Conservation (phyloP, 2,797 vertebrate genomes). For the Eupleurogrammus muticus region DNA sequence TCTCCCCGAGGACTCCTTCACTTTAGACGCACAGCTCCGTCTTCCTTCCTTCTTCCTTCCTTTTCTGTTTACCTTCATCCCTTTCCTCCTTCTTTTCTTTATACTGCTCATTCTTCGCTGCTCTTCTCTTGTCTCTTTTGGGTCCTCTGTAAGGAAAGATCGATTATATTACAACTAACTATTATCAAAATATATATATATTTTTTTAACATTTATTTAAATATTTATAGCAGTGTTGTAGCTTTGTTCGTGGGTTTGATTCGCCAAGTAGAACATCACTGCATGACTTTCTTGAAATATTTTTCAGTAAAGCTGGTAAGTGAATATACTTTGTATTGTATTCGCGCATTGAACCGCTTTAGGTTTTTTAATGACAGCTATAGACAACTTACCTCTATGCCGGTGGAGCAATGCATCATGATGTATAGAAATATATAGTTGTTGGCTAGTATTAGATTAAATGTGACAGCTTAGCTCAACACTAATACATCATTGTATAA, state of each 20-base stretch:
- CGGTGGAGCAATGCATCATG: neutral
- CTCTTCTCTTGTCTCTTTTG: neutral
- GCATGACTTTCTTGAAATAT: neutral
- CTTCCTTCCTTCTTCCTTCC: constrained; percentile 12
- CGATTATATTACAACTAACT: neutral
- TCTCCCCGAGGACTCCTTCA: constrained; percentile 33
- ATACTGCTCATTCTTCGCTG: neutral
- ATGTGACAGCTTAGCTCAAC: constrained; percentile 1
- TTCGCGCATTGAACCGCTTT: neutral
- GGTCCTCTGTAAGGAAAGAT: neutral
- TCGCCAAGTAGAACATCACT: neutral
- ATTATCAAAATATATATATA: neutral
- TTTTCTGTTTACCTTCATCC: neutral
- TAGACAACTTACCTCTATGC: neutral
- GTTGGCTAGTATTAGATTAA: constrained; percentile 6
- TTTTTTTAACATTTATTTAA: neutral
- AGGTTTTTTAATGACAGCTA: no score
- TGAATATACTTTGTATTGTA: neutral
- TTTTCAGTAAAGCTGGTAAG: neutral
- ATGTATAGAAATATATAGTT: constrained; percentile 17
- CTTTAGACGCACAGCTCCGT: constrained; percentile 8
- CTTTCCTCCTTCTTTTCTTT: neutral
- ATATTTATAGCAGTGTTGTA: neutral
- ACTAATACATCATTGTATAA: neutral
- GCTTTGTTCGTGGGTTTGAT: neutral